Conservation (phyloP, 2,797 vertebrate species). For the Myotis planiceps region DNA sequence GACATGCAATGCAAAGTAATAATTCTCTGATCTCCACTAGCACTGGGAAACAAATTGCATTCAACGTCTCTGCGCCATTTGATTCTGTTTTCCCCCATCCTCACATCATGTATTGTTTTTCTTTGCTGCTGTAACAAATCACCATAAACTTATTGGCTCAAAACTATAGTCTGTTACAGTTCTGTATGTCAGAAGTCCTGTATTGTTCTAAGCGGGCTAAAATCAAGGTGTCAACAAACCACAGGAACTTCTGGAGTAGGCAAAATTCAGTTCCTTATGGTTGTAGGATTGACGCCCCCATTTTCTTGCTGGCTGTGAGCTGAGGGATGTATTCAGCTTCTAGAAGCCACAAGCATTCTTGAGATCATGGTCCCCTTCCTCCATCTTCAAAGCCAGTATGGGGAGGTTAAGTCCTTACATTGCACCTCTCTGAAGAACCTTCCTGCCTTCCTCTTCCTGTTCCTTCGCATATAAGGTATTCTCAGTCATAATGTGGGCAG, state of each 20-base stretch:
- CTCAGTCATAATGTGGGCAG: neutral
- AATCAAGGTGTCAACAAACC: neutral
- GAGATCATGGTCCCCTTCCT: neutral
- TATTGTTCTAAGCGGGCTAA: neutral
- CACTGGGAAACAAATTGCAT: neutral
- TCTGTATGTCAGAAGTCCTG: neutral
- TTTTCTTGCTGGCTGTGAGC: neutral
- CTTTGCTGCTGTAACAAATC: neutral
- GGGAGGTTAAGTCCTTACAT: accelerated
- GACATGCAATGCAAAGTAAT: neutral
- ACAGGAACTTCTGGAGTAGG: neutral
- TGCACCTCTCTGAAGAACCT: neutral
- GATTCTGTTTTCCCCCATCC: neutral
- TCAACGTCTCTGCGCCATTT: neutral
- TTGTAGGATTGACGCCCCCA: neutral
- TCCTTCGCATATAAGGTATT: neutral
- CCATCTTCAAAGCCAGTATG: neutral
- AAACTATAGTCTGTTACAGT: neutral
- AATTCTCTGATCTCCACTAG: neutral
- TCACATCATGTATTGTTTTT: neutral
- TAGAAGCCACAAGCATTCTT: neutral
- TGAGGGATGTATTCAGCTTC: neutral
- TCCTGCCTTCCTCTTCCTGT: neutral
- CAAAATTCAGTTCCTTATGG: neutral
- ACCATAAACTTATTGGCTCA: neutral